Evolutionary conservation across 2,888 invertebrate species (phyloP), one percentile per base, ranked within the genome.

Genomic region (Thereva unica): DNA sequence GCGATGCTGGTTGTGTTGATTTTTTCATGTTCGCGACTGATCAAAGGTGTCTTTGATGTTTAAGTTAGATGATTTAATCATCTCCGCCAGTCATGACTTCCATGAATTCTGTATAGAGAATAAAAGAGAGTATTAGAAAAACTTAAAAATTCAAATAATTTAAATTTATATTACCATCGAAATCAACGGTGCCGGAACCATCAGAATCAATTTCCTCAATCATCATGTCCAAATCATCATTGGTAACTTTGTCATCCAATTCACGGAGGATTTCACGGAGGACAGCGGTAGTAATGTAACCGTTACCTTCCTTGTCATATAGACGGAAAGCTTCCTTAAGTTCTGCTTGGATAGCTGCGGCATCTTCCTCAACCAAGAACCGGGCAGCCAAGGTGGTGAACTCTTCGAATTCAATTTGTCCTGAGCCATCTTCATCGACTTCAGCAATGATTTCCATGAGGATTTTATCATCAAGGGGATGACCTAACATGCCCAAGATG

Each of bases 141-240:
- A 50, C 23, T 50, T 9, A 61, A 5, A 4, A 23, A 12, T 7
- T 10, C 49, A 49, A n/a, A n/a, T 50, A 41, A 34, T 35, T 41
- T 47, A 8, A 54, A 40, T 8, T 9, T 8, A 9, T 35, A 78
- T 80, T 84, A 96, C 97, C 97, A 85, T 98, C 96, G 82, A 97
- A 98, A 82, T 98, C 97, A 73, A 98, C 96, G 54, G 97, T 97
- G 72, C 97, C 97, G 9, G 96, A 96, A 70, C 97, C 97, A 80
- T 97, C 97, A 63, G 95, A 92, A 83, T 97, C 97, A 78, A 97
- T 97, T 87, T 97, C 97, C 76, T 92, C 90, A 82, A 97, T 97
- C 93, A 97, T 97, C 87, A 90, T 91, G 80, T 97, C 95, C 72
- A 97, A 83, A 78, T 96, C 95, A 74, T 95, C 93, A 47, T 92